Conservation (phyloP, 2,888 invertebrate species). For the Phortica magna region DNA sequence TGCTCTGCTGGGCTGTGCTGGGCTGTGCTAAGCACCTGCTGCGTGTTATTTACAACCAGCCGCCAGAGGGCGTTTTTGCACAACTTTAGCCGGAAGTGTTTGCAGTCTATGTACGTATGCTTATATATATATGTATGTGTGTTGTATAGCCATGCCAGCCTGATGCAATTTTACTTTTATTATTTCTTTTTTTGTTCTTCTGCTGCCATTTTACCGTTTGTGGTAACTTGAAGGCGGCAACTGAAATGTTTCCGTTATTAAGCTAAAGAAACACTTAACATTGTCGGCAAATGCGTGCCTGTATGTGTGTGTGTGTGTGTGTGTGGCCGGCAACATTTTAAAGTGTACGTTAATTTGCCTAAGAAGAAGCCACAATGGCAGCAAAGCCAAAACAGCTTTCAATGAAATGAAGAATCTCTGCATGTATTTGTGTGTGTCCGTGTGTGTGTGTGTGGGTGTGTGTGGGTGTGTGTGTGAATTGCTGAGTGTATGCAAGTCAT, state of each 20-base stretch:
- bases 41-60: conserved; percentile 73
- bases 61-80: conserved; percentile 62
- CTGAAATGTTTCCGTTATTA: conserved; percentile 71
- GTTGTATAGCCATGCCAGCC: neutral
- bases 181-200: neutral
- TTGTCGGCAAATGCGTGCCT: conserved; percentile 38
- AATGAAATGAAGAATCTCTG: too few relatives aligned
- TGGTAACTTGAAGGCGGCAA: conserved; percentile 48
- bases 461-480: conserved; percentile 20
- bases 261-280: conserved; percentile 73
- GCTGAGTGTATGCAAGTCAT: conserved; percentile 51
- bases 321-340: conserved; percentile 20
- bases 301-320: neutral
- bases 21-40: conserved; percentile 60
- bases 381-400: neutral
- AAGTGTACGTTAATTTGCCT: conserved; percentile 49
- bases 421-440: neutral
- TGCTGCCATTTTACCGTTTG: neutral
- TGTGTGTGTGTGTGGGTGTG: neutral
- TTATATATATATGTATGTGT: too few relatives aligned
- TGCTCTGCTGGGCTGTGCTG: neutral
- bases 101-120: conserved; percentile 26
- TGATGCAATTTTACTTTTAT: neutral
- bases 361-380: conserved; percentile 23
- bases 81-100: conserved; percentile 35